phyloP scores from a whole-genome alignment of 2,113 vertebrate species.

The Chamaetylas fuelleborni region DNA sequence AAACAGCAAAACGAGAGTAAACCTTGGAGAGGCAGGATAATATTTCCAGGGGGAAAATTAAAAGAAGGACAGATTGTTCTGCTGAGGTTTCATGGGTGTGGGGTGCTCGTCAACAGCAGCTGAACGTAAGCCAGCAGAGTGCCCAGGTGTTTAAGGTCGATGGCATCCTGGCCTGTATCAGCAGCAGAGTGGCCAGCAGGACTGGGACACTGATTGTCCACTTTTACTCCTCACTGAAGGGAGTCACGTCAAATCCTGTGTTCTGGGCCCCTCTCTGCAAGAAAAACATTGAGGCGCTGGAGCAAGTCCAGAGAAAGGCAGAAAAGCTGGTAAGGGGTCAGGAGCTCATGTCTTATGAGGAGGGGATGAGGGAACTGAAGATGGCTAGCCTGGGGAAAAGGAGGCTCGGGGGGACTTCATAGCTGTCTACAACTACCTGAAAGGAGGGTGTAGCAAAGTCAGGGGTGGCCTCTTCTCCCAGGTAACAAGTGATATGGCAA shows the following conservation, averaged over 20 bases:
- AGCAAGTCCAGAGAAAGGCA: background rate
- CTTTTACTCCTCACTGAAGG: accelerated
- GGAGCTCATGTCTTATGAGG: background rate
- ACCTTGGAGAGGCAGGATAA: background rate
- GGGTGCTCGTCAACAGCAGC: background rate
- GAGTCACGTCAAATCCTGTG: background rate
- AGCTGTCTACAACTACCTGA: too few species aligned
- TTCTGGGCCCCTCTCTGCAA: too few species aligned
- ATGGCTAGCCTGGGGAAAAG: background rate
- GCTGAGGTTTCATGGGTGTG: background rate
- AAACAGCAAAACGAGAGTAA: background rate
- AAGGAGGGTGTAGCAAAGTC: too few species aligned
- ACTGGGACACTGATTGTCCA: accelerated
- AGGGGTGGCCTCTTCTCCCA: too few species aligned
- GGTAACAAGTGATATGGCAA: accelerated
- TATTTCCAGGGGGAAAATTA: background rate
- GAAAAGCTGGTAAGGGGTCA: background rate
- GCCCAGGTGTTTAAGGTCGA: accelerated
- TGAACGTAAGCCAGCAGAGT: background rate
- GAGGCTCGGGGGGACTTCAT: too few species aligned
- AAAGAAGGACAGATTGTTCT: background rate
- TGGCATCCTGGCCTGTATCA: background rate
- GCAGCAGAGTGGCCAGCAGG: background rate
- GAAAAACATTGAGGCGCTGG: background rate
- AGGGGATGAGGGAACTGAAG: background rate